phyloP scores from a whole-genome alignment of 2,797 vertebrate genomes.

The Orestias chungarensis region DNA sequence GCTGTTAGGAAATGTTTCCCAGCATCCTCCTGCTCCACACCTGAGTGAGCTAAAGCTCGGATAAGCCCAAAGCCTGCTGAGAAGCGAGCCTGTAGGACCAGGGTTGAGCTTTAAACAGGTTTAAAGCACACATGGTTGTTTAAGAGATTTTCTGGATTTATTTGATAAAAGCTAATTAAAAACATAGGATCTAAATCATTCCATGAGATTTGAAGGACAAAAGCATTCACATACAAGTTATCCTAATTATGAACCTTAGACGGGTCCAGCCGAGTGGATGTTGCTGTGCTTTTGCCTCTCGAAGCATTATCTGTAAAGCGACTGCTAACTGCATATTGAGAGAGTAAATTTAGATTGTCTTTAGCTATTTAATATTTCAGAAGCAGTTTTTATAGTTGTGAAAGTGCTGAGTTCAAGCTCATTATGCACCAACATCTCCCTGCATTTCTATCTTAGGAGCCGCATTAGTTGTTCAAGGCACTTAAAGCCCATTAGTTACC shows the following conservation, averaged over 20 bases:
- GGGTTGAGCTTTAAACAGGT: background rate
- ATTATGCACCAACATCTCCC: slow-evolving; percentile 3
- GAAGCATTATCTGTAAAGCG: background rate
- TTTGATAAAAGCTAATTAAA: background rate
- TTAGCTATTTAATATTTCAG: slow-evolving; percentile 7
- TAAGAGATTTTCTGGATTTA: background rate
- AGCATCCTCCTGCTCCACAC: no score
- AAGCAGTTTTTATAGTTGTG: slow-evolving; percentile 1
- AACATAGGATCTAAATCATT: background rate
- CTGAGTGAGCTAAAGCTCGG: no score
- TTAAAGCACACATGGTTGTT: background rate
- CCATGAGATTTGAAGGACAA: background rate
- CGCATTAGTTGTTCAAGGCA: background rate
- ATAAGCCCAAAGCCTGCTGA: no score
- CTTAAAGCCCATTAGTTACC: slow-evolving; percentile 12
- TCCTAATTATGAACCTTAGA: background rate
- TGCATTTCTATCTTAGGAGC: background rate
- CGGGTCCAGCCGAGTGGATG: background rate
- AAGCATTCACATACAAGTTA: background rate
- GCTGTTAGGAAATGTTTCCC: no score
- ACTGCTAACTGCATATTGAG: background rate
- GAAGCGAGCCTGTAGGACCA: no score
- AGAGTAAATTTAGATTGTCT: background rate
- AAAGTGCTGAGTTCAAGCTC: background rate
- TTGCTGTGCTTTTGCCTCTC: background rate